phyloP scores from a whole-genome alignment of 1,140 invertebrate species.

The Anoplolepis gracilipes region DNA sequence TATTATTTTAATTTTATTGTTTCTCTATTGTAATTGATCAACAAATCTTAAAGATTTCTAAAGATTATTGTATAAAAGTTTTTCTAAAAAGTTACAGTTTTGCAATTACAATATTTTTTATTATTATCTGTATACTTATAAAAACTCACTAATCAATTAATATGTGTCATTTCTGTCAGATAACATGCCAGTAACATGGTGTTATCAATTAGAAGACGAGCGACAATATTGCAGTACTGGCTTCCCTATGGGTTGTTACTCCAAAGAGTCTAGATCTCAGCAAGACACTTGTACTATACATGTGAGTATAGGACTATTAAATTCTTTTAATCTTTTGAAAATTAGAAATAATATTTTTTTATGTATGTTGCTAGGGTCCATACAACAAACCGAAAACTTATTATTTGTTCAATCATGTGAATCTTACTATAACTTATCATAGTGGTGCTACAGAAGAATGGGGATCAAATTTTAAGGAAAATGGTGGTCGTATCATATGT shows the following conservation, averaged over 20 bases:
- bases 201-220: constrained; percentile 93
- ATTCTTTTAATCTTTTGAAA: background rate
- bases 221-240: constrained; percentile 96
- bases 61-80: background rate
- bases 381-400: constrained; percentile 88
- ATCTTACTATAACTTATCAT: constrained; percentile 97
- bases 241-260: constrained; percentile 99
- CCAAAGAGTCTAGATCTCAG: constrained; percentile 86
- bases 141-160: background rate
- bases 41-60: background rate
- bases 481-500: constrained; percentile 96
- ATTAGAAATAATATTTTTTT: background rate
- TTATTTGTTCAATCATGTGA: constrained; percentile 99
- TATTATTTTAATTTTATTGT: background rate
- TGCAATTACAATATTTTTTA: background rate
- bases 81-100: background rate
- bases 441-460: constrained; percentile 94
- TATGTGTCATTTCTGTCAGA: constrained; percentile 85
- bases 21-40: background rate
- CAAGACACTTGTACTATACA: constrained; percentile 89
- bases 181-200: constrained; percentile 99
- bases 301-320: constrained; percentile 73
- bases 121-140: constrained; percentile 37
- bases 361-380: constrained; percentile 35
- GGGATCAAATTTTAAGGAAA: constrained; percentile 91